A percentile compares a stretch with the other conserved stretches of the same genome.
These are phyloP conservation scores for Andrena chrysosceles DNA, from an alignment of 2,888 invertebrate species.

Conservation along the genomic window DNA sequence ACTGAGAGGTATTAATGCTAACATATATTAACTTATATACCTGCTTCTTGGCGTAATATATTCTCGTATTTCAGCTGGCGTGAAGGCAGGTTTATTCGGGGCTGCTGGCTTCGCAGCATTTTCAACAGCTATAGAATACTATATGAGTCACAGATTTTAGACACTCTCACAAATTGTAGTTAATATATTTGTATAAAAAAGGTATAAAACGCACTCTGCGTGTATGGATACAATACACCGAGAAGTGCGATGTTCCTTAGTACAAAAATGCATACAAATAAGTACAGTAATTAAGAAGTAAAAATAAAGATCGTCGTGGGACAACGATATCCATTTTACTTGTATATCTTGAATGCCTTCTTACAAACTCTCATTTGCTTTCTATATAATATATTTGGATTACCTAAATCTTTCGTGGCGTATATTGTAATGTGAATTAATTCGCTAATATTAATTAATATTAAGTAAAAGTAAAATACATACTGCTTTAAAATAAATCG, in stretches of 20 bases:
- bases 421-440: constrained; percentile 39
- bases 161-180: constrained; percentile 47
- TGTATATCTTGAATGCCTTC: constrained; percentile 34
- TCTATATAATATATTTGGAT: constrained; percentile 26
- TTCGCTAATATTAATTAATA: constrained; percentile 28
- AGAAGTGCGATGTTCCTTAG: constrained; percentile 56
- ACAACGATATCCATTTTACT: constrained; percentile 42
- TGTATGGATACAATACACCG: constrained; percentile 61
- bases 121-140: constrained; percentile 98
- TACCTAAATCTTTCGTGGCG: constrained; percentile 8
- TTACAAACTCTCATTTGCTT: not conserved
- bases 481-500: constrained; percentile 38
- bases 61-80: constrained; percentile 89
- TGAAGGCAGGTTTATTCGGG: constrained; percentile 96
- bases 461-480: constrained; percentile 52
- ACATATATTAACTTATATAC: not conserved
- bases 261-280: constrained; percentile 72
- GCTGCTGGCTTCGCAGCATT: constrained; percentile 99
- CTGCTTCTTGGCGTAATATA: not conserved
- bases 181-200: constrained; percentile 70
- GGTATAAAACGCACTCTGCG: constrained; percentile 63
- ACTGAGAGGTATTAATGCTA: constrained; percentile 88
- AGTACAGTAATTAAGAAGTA: constrained; percentile 69
- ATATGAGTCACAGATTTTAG: constrained; percentile 88
- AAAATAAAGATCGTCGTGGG: constrained; percentile 66